Evolutionary conservation across 2,888 invertebrate genomes (phyloP).

Genomic region (Sclerodermus sp.): DNA sequence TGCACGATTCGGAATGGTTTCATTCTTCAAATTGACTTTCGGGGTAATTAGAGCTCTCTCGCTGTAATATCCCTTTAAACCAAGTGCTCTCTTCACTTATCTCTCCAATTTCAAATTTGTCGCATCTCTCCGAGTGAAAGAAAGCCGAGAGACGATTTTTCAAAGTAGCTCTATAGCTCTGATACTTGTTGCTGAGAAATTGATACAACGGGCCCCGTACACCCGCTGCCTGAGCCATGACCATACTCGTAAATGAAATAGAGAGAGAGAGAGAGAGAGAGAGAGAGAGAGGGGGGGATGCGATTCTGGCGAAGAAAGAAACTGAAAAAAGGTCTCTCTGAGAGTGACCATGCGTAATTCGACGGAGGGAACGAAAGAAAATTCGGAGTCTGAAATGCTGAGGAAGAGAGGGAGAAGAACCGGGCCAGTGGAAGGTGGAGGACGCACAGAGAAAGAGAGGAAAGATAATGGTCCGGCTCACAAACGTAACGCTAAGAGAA

Average conservation of each 20-base stretch:
- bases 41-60: too few relatives aligned
- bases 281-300: constrained; percentile 5
- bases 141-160: too few relatives aligned
- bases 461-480: constrained; percentile 12
- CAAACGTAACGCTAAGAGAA: constrained; percentile 7
- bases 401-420: constrained; percentile 2
- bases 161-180: neutral
- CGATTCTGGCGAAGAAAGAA: constrained; percentile 9
- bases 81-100: too few relatives aligned
- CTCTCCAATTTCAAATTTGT: too few relatives aligned
- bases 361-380: constrained; percentile 2
- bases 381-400: constrained; percentile 13
- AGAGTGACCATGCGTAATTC: constrained; percentile 2
- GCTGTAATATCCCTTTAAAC: too few relatives aligned
- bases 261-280: constrained; percentile 8
- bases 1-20: too few relatives aligned
- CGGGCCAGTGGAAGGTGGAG: constrained; percentile 14
- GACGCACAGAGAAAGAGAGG: constrained; percentile 13
- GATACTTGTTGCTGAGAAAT: constrained; percentile 32
- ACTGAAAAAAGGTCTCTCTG: constrained; percentile 3
- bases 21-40: too few relatives aligned
- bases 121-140: too few relatives aligned
- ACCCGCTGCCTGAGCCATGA: constrained; percentile 3
- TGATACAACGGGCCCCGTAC: too few relatives aligned
- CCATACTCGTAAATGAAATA: too few relatives aligned